Percentiles rank a stretch among this genome's conserved stretches.
Conservation (phyloP, 2,888 invertebrate genomes). For the Sepiola atlantica region DNA sequence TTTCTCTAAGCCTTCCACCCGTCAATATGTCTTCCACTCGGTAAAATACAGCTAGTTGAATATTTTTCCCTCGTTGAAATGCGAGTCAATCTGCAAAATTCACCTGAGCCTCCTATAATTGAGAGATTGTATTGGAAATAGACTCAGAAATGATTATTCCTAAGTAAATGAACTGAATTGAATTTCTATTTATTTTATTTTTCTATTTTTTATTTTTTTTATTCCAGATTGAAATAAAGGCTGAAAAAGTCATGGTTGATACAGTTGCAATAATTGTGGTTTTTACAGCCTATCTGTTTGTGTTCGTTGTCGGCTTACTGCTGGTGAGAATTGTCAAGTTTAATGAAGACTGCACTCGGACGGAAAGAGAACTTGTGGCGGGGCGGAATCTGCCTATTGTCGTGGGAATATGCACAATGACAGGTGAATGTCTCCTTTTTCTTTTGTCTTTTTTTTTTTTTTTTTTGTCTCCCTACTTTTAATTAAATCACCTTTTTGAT, state of each 20-base stretch:
- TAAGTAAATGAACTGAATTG: not conserved
- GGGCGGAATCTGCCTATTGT: constrained; percentile 64
- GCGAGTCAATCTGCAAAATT: too few relatives aligned
- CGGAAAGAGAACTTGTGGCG: constrained; percentile 66
- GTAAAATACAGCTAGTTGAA: too few relatives aligned
- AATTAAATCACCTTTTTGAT: too few relatives aligned
- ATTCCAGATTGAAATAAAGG: constrained; percentile 12
- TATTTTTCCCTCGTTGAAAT: too few relatives aligned
- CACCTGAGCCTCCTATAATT: too few relatives aligned
- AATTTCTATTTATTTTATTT: not conserved
- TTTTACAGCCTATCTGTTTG: constrained; percentile 63
- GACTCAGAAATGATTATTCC: too few relatives aligned
- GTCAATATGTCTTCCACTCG: too few relatives aligned
- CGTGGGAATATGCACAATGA: constrained; percentile 72
- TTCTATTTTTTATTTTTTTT: constrained; percentile 34
- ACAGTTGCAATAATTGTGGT: constrained; percentile 62
- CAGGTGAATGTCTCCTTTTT: constrained; percentile 63
- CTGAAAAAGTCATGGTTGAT: constrained; percentile 52
- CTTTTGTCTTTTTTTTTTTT: not conserved
- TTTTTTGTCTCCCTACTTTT: not conserved
- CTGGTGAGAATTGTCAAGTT: constrained; percentile 61
- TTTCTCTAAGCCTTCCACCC: too few relatives aligned
- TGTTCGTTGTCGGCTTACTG: constrained; percentile 64
- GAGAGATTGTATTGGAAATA: too few relatives aligned
- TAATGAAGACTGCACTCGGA: constrained; percentile 51